Evolutionary conservation across 1,140 invertebrate genomes (phyloP), one percentile per base, ranked within the genome.

Genomic region (silkworm (Bombyx mori)): DNA sequence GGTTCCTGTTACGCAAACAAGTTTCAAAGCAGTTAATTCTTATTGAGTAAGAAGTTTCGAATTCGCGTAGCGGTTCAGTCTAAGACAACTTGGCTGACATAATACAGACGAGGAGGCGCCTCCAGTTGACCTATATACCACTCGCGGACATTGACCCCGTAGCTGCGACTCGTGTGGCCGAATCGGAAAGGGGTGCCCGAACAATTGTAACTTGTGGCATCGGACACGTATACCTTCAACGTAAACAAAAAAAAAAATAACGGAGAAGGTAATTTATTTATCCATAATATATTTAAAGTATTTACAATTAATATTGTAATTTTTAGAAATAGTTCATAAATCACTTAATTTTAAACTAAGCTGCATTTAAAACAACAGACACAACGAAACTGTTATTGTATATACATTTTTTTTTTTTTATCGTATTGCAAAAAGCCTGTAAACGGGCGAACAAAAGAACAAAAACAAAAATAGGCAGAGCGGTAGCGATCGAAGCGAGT

Each of bases 101-200:
- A 78, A 78, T 72, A 82, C 73, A 82, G 80, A 83, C 82, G 66
- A 63, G 61, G 64, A 72, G 80, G 80, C 82, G 80, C 82, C 80
- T 79, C 68, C 68, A 57, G 69, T 73, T 86, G 80, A 86, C 82
- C 82, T 75, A 86, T 83, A 82, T 83, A 78, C 68, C 71, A 74
- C 58, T 65, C 62, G 65, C 70, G 82, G 78, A 70, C 79, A 73
- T 81, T 82, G 76, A 86, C 79, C 78, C 70, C 66, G 62, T 57
- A 66, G 69, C 65, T 65, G 60, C 63, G 69, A 71, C 70, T 75
- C 69, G 71, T 66, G 73, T 64, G 62, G 62, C 60, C 58, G 62
- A 63, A 63, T 53, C 61, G 58, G 60, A 53, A 60, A 60, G 58
- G 66, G 67, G 61, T 63, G 52, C 57, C 58, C 18, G 53, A 35